Base-by-base conservation (phyloP, 2,888 invertebrate genomes). In the Cephonodes hylas region DNA sequence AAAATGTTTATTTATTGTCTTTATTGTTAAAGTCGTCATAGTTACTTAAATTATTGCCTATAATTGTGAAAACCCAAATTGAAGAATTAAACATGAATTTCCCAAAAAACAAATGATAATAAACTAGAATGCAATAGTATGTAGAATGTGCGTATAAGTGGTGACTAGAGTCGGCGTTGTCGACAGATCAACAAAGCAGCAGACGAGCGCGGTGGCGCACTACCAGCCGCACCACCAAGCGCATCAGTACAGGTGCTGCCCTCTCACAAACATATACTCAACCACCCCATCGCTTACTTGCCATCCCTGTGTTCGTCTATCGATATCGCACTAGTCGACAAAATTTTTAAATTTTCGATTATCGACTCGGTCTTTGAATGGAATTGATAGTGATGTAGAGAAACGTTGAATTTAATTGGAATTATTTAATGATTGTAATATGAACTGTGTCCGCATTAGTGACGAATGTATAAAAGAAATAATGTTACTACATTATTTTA, bases 221-320 rank as follows among this genome's bases (percentile, higher is more conserved):
- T 91, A 91, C 77, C 89, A 85, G 74, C 87, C 88, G 79, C 91
- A 88, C 64, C 91, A 89, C 80, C 90, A 89, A 81, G 83, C 88
- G 74, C 91, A 91, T 78, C 92, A 93, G 70, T 92, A 93, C 88
- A 92, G 93, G 93, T 92, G 73, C 73, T n/a, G n/a, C n/a, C n/a
- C n/a, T n/a, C n/a, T 58, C 64, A 67, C 63, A 38, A 31, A 31
- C 5, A 23, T 23, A 18, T 18, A 15, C 48, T n/a, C 25, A 44
- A 20, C 15, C 1, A 7, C 53, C 31, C 27, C 18, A 10, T 4
- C 31, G 0, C 46, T n/a, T n/a, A 13, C 46, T n/a, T 53, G 27
- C 18, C 18, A 1, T 18, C 18, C 2, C 10, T 20, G 53, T 53
- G 53, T 53, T 53, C 31, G 31, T 53, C 8, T 0, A 20, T 53